phyloP scores from a whole-genome alignment of 1,140 invertebrate genomes.

The Leptinotarsa lineolata region DNA sequence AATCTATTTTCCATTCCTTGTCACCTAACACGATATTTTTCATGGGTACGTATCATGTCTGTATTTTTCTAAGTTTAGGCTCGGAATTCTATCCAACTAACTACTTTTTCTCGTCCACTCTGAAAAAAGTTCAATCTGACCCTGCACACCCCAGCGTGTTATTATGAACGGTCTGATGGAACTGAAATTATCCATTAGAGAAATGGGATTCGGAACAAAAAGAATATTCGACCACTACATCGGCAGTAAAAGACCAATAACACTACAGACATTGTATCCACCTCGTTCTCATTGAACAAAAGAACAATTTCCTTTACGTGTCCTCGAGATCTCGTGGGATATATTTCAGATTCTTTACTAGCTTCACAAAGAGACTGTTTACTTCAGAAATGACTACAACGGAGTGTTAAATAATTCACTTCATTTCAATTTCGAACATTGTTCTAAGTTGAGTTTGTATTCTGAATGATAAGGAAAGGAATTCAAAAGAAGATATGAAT shows the following conservation, averaged over 20 bases:
- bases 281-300: neutral
- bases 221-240: constrained; percentile 1
- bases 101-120: neutral
- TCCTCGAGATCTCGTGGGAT: neutral
- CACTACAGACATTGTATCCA: constrained; percentile 9
- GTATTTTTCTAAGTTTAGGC: too few species aligned
- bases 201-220: neutral
- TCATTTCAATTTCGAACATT: too few species aligned
- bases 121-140: neutral
- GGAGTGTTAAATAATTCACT: too few species aligned
- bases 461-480: too few species aligned
- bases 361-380: neutral
- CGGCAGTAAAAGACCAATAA: constrained; percentile 16
- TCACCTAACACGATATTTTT: too few species aligned
- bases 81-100: too few species aligned
- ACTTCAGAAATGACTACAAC: too few species aligned
- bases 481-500: too few species aligned
- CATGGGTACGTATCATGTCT: too few species aligned
- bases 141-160: neutral
- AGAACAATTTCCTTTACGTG: constrained; percentile 16
- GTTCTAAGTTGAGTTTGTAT: too few species aligned
- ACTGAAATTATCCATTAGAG: constrained; percentile 17
- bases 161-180: neutral
- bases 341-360: neutral
- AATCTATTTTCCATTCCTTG: too few species aligned